Evolutionary conservation across 2,797 vertebrate species (phyloP), one percentile per base, ranked within the genome.

Genomic region (Manis crassicaudata): DNA sequence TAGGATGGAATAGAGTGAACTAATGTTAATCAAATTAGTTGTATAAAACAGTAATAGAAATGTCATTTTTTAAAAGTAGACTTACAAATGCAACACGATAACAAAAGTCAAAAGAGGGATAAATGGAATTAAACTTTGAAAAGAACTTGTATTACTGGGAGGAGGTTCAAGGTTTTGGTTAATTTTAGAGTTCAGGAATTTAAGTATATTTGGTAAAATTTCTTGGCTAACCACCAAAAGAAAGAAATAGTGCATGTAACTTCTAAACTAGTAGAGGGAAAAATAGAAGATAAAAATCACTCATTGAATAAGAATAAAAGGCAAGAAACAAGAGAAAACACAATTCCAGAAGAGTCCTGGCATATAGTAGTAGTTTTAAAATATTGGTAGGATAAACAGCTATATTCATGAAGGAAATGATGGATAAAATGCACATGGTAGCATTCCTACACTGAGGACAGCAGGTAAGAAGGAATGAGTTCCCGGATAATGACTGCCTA

Each of bases 281-380:
- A 81, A 94, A 54, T 0, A 43, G 7, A 90, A 87, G 65, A 92
- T n/a, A 77, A 92, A 97, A 84, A 43, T 52, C 37, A 46, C 1
- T 85, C 37, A 90, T 77, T 96, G 16, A 40, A 6, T 88, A n/a
- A 77, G 56, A 94, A 90, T 86, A 88, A 84, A 75, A 93, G 40
- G 20, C 56, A 93, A 92, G 63, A 84, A 82, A 84, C 0, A 20
- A 58, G 20, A 87, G 16, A 56, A 20, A 68, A 95, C 85, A 84
- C 23, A 60, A 18, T 7, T 18, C 37, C 54, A 76, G 13, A 92
- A 65, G 23, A 92, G 25, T 29, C 40, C 52, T 67, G 54, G 56
- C 16, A 65, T 18, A 40, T 2, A 29, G 54, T 35, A 89, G 6
- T 40, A 72, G 68, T 85, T 60, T 46, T 46, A 72, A 90, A 97